Percentiles rank a stretch among this genome's conserved stretches.
Conservation (phyloP, 1,140 invertebrate species). For the Lerema accius region DNA sequence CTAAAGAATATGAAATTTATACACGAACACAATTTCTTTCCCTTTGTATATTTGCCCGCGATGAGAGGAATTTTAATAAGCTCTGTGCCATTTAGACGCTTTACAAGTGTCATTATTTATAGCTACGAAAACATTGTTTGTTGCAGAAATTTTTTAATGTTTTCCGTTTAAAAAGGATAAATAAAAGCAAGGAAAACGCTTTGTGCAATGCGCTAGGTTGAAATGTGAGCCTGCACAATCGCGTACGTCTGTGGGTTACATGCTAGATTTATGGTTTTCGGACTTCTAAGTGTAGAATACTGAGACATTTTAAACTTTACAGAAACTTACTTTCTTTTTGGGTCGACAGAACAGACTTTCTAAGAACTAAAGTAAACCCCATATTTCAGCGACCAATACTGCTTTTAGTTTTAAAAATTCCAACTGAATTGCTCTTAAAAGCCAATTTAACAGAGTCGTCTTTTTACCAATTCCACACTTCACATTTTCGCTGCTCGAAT, state of each 20-base stretch:
- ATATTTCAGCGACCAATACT: neutral
- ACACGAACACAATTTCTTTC: slow-evolving; percentile 47
- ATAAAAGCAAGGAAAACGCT: slow-evolving; percentile 7
- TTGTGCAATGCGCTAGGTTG: slow-evolving; percentile 4
- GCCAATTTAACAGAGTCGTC: slow-evolving; percentile 34
- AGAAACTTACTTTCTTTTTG: neutral
- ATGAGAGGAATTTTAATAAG: slow-evolving; percentile 21
- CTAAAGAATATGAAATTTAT: slow-evolving; percentile 47
- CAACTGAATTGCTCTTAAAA: slow-evolving; percentile 27
- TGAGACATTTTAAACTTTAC: neutral
- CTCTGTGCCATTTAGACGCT: neutral
- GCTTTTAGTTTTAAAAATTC: neutral
- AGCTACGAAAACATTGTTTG: neutral
- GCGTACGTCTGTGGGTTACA: slow-evolving; percentile 12
- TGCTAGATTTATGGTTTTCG: slow-evolving; percentile 15
- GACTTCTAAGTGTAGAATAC: neutral
- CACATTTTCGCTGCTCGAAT: slow-evolving; percentile 44
- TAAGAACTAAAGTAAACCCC: neutral
- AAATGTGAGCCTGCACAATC: slow-evolving; percentile 18
- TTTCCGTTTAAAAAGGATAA: slow-evolving; percentile 5
- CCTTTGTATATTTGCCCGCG: slow-evolving; percentile 34
- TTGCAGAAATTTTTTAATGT: neutral
- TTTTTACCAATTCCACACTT: slow-evolving; percentile 5
- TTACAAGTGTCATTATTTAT: neutral
- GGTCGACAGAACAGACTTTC: neutral